Base-by-base conservation (phyloP, 2,888 invertebrate species). In the Steromphala cineraria region DNA sequence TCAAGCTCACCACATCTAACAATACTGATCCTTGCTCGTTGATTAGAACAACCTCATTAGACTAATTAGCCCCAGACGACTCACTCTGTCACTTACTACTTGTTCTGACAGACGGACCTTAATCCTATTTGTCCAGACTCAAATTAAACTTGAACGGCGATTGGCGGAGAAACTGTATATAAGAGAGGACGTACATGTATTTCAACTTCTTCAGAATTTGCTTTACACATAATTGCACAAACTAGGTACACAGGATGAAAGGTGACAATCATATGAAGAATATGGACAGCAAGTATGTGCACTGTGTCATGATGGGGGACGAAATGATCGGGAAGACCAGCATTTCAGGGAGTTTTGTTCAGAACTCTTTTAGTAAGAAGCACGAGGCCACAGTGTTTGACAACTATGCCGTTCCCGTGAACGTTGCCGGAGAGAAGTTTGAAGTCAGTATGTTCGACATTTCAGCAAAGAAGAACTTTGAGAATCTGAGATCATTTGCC, bases 281-380 rank as follows among this genome's bases (percentile, higher is more conserved):
- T 17, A 21, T 56, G 10, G 53, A 52, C n/a, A 79, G 67, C 40
- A 86, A 87, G 53, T 82, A 84, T 53, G 82, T 89, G 13, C 87
- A 87, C 80, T 90, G 89, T 71, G 88, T 88, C 24, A 75, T 90
- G 24, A 85, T 90, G 24, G 90, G 90, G 0, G 89, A 90, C 67
- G 89, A 87, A 8, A 90, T 89, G 90, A 88, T 89, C 10, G 90
- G 90, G 3, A 90, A 90, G 79, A 88, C 89, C 40, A 87, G 88
- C 56, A 67, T 90, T 52, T 87, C 89, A 17, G 84, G 86, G 36
- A 84, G 85, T 56, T 88, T 88, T 82, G 81, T 86, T 21, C 82
- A 87, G 53, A 85, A 88, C 17, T 62, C 75, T 13, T 84, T 83
- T 62, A 79, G 78, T 36, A 82, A 85, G 40, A 79, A 78, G 19